Evolutionary conservation across 2,113 vertebrate species (phyloP).

Genomic region (Syrrhaptes paradoxus): DNA sequence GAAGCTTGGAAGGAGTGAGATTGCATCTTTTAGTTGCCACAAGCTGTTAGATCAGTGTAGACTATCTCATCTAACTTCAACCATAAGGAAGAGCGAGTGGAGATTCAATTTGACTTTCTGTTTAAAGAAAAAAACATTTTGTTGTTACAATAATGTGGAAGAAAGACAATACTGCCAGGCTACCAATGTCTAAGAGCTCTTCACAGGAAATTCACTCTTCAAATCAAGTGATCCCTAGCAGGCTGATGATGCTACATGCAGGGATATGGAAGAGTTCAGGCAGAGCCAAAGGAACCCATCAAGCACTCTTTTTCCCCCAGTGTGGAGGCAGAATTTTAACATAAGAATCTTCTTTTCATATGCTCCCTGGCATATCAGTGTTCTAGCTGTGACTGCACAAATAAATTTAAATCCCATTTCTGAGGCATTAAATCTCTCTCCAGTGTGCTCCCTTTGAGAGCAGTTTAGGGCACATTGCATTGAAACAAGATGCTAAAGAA

Average conservation of each 20-base stretch:
- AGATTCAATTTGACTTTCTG: neutral
- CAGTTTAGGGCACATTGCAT: neutral
- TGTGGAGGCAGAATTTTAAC: neutral
- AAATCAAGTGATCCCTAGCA: neutral
- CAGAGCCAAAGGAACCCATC: neutral
- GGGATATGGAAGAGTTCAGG: neutral
- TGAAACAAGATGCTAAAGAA: neutral
- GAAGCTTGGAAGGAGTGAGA: neutral
- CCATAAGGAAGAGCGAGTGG: rapidly evolving
- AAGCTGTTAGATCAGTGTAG: neutral
- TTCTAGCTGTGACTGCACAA: neutral
- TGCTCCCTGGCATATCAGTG: neutral
- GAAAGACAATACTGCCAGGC: neutral
- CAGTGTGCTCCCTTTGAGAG: neutral
- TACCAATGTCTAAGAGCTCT: neutral
- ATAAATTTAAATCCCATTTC: neutral
- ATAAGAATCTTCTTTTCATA: neutral
- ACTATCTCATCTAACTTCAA: neutral
- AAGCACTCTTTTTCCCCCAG: neutral
- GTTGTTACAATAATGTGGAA: neutral
- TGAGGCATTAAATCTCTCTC: neutral
- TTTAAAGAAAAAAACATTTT: neutral
- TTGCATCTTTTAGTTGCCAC: neutral
- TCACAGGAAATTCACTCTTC: neutral
- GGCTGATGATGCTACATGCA: neutral